Conservation (phyloP, 2,888 invertebrate species). For the Teinopalpus imperialis region DNA sequence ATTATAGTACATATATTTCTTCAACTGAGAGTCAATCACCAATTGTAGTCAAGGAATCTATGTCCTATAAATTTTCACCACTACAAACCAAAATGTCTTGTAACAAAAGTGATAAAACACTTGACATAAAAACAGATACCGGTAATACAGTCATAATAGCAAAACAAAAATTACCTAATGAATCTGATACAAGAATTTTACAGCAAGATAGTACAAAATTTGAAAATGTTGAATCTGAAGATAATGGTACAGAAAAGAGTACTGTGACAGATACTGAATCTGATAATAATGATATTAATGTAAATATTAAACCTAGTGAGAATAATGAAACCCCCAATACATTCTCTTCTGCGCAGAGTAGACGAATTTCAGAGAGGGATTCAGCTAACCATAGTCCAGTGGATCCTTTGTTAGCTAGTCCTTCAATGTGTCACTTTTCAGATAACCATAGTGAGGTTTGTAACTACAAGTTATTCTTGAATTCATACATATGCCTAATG, state of each 20-base stretch:
- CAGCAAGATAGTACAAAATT: conserved; percentile 49
- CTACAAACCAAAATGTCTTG: conserved; percentile 45
- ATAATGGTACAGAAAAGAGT: conserved; percentile 42
- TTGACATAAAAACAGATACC: conserved; percentile 41
- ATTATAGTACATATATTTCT: conserved; percentile 14
- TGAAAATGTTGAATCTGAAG: conserved; percentile 44
- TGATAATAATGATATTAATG: conserved; percentile 49
- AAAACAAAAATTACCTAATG: conserved; percentile 42
- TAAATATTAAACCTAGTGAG: conserved; percentile 55
- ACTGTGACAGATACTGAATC: conserved; percentile 53
- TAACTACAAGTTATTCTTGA: too few relatives aligned
- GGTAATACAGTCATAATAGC: conserved; percentile 40
- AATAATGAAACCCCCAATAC: conserved; percentile 57
- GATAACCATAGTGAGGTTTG: conserved; percentile 85
- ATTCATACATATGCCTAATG: too few relatives aligned
- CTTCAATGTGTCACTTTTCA: conserved; percentile 85
- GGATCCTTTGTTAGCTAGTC: conserved; percentile 86
- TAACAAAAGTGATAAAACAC: conserved; percentile 38
- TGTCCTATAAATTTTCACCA: conserved; percentile 43
- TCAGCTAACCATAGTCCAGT: conserved; percentile 90
- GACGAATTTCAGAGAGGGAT: conserved; percentile 81
- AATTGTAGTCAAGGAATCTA: conserved; percentile 44
- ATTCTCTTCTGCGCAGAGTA: conserved; percentile 61
- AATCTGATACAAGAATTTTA: conserved; percentile 40
- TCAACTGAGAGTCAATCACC: conserved; percentile 35